These are phyloP conservation scores for Shinisaurus crocodilurus DNA, from an alignment of 2,113 vertebrate genomes.

Conservation along the genomic window DNA sequence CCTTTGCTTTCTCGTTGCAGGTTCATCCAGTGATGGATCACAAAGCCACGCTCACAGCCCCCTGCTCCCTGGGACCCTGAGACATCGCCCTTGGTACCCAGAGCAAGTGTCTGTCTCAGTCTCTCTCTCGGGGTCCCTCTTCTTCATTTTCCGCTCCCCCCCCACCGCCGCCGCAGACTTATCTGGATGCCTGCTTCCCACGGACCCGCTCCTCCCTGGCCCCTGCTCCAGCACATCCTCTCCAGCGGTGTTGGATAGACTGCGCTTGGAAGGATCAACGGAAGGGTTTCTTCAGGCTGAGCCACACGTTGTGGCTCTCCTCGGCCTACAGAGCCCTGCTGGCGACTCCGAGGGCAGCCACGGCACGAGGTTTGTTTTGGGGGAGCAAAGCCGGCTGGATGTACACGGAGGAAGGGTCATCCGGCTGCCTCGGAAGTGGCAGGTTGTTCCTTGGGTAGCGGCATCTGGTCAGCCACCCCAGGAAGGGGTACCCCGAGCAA, in stretches of 20 bases:
- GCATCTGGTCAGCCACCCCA: neutral
- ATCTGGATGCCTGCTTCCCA: slow-evolving; percentile 16
- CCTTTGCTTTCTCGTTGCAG: neutral
- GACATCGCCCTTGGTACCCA: neutral
- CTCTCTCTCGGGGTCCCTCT: neutral
- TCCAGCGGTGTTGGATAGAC: slow-evolving; percentile 48
- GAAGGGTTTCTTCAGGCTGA: neutral
- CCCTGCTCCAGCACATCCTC: neutral
- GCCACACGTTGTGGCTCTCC: neutral
- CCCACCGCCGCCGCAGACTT: neutral
- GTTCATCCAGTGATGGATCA: neutral
- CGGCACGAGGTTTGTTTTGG: neutral
- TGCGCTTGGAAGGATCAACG: neutral
- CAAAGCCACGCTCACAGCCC: too few species aligned
- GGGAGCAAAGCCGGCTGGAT: neutral
- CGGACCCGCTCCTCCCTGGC: neutral
- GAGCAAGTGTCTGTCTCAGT: too few species aligned
- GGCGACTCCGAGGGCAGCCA: neutral
- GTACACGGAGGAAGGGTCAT: neutral
- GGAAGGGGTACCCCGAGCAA: neutral
- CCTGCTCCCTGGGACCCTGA: neutral
- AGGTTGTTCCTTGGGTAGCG: neutral
- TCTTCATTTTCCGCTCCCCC: neutral
- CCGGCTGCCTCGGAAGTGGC: neutral
- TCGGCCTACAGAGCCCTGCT: neutral